Evolutionary conservation across 2,888 invertebrate genomes (phyloP).

Genomic region (Alloplasta piceator): DNA sequence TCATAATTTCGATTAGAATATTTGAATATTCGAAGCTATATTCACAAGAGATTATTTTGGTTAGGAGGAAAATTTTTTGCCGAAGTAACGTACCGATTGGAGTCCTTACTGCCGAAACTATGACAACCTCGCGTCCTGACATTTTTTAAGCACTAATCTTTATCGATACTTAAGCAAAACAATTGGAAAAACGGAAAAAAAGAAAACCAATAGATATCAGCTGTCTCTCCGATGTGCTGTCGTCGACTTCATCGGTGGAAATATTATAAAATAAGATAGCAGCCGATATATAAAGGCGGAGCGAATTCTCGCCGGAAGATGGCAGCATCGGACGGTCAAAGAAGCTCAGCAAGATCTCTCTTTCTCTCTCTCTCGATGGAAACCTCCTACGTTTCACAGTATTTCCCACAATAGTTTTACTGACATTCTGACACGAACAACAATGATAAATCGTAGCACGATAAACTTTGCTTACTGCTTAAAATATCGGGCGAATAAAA

Average conservation of each 20-base stretch:
- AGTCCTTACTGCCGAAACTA: slow-evolving; percentile 92
- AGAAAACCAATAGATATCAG: slow-evolving; percentile 14
- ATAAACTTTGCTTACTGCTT: too few relatives aligned
- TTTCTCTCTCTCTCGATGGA: too few relatives aligned
- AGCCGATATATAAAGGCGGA: slow-evolving; percentile 54
- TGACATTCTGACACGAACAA: too few relatives aligned
- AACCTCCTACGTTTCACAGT: slow-evolving; percentile 1
- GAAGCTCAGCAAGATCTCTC: too few relatives aligned
- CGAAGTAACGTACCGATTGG: slow-evolving; percentile 88
- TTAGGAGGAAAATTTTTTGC: slow-evolving; percentile 37
- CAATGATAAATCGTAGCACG: too few relatives aligned
- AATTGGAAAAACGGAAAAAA: slow-evolving; percentile 41
- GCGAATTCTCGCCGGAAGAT: background rate
- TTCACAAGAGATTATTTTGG: slow-evolving; percentile 39
- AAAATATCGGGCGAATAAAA: too few relatives aligned
- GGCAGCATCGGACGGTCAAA: too few relatives aligned
- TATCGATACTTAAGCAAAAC: slow-evolving; percentile 6
- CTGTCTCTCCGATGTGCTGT: slow-evolving; percentile 67
- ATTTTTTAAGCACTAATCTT: slow-evolving; percentile 67
- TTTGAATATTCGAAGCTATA: too few relatives aligned
- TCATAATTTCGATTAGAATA: too few relatives aligned
- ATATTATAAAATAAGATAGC: slow-evolving; percentile 53
- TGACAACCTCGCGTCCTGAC: slow-evolving; percentile 85
- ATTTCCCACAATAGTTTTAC: background rate
- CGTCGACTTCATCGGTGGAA: slow-evolving; percentile 63